phyloP scores from a whole-genome alignment of 2,797 vertebrate species.

The Hemibagrus guttatus region DNA sequence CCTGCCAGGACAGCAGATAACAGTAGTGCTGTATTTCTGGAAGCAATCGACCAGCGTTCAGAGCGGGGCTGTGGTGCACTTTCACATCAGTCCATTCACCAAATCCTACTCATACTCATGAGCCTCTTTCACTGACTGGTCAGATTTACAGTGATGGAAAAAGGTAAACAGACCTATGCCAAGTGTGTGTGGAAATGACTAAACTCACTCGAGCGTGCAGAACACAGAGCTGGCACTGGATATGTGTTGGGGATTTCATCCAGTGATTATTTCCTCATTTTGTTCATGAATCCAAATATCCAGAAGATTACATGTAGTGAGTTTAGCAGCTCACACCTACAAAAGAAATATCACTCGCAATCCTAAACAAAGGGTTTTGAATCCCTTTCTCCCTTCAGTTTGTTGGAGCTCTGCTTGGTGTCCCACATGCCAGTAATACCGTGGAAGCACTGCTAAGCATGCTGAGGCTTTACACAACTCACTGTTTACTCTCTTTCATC shows the following conservation, averaged over 20 bases:
- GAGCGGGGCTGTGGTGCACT: neutral
- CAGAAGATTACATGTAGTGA: neutral
- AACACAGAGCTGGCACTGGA: neutral
- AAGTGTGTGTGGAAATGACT: neutral
- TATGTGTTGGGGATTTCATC: neutral
- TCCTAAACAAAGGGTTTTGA: neutral
- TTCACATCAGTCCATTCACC: neutral
- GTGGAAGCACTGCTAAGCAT: too few species aligned
- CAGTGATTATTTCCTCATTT: neutral
- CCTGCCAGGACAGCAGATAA: neutral
- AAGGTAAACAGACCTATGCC: neutral
- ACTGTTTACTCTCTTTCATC: too few species aligned
- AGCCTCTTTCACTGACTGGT: neutral
- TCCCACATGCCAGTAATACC: too few species aligned
- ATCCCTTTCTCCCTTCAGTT: neutral
- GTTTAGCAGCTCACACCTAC: neutral
- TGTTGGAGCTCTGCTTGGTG: neutral
- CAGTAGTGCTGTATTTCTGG: neutral
- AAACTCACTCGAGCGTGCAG: neutral
- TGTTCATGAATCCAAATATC: neutral
- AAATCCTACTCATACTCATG: neutral
- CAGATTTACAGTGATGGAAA: neutral
- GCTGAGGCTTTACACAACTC: too few species aligned
- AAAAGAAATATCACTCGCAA: neutral
- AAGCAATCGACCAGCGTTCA: neutral